Evolutionary conservation across 2,888 invertebrate species (phyloP).

Genomic region (Psylliodes chrysocephalus): DNA sequence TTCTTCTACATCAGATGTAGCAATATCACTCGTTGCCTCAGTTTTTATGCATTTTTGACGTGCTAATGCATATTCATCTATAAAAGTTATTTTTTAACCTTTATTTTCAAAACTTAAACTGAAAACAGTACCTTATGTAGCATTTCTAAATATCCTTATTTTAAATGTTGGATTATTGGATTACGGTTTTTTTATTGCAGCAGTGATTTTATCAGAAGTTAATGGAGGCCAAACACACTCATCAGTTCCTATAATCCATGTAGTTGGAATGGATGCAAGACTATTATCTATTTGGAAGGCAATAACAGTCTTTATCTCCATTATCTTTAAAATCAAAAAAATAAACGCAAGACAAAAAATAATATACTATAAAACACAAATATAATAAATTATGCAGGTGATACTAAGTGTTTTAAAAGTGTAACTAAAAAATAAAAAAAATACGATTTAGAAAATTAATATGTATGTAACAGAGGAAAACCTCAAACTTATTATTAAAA

Average conservation of each 20-base stretch:
- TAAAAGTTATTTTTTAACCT: constrained; percentile 12
- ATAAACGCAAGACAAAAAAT: not conserved
- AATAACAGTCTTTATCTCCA: not conserved
- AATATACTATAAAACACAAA: not conserved
- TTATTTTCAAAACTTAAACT: constrained; percentile 10
- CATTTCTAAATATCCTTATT: constrained; percentile 13
- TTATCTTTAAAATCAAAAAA: constrained; percentile 6
- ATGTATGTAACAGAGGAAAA: constrained; percentile 11
- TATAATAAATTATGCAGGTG: constrained; percentile 7
- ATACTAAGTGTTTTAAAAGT: constrained; percentile 3
- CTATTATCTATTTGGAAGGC: constrained; percentile 7
- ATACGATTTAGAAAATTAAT: constrained; percentile 11
- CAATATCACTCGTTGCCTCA: constrained; percentile 17
- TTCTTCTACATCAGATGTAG: constrained; percentile 11
- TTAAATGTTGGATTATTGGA: constrained; percentile 7
- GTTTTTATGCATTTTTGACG: constrained; percentile 18
- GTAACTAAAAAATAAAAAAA: constrained; percentile 9
- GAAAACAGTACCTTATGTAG: constrained; percentile 13
- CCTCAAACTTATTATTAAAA: constrained; percentile 20
- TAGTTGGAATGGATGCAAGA: constrained; percentile 1
- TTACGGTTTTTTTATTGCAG: constrained; percentile 13
- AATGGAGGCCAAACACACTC: constrained; percentile 8
- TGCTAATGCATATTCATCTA: constrained; percentile 13
- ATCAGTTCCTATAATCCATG: constrained; percentile 13
- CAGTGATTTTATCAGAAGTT: not conserved